Conservation (phyloP, 2,888 invertebrate species). For the Isotomurus palustris region DNA sequence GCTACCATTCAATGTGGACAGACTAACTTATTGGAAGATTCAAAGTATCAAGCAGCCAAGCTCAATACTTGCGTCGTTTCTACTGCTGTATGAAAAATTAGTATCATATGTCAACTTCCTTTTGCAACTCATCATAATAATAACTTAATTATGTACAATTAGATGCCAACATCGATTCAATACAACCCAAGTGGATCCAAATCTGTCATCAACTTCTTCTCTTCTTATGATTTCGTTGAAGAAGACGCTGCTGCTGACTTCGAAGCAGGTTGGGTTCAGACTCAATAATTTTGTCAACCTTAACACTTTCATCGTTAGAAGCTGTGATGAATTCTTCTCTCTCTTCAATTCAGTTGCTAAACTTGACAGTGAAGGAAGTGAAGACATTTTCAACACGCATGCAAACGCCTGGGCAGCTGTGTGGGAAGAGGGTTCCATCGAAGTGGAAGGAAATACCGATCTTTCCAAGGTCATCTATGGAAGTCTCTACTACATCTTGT, state of each 20-base stretch:
- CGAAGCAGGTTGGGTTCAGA: constrained; percentile 17
- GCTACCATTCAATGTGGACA: constrained; percentile 30
- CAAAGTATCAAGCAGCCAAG: constrained; percentile 26
- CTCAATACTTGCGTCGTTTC: constrained; percentile 32
- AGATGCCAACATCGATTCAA: too few relatives aligned
- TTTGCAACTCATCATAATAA: not conserved
- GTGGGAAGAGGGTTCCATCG: constrained; percentile 42
- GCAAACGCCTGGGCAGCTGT: constrained; percentile 36
- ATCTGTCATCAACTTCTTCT: constrained; percentile 22
- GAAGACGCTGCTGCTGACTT: constrained; percentile 27
- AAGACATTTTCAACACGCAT: constrained; percentile 25
- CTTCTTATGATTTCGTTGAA: constrained; percentile 33
- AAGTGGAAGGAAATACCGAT: constrained; percentile 41
- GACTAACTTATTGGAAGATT: constrained; percentile 38
- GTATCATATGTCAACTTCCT: not conserved
- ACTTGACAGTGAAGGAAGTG: constrained; percentile 20
- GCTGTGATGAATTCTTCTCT: not conserved
- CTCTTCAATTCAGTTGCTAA: constrained; percentile 13
- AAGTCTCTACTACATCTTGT: constrained; percentile 45
- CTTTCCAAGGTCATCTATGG: constrained; percentile 44
- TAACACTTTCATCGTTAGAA: not conserved
- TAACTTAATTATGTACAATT: too few relatives aligned
- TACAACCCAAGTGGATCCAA: constrained; percentile 9
- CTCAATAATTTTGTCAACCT: not conserved
- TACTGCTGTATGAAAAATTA: constrained; percentile 21